phyloP scores from a whole-genome alignment of 2,113 vertebrate species.

The Entosphenus tridentatus region DNA sequence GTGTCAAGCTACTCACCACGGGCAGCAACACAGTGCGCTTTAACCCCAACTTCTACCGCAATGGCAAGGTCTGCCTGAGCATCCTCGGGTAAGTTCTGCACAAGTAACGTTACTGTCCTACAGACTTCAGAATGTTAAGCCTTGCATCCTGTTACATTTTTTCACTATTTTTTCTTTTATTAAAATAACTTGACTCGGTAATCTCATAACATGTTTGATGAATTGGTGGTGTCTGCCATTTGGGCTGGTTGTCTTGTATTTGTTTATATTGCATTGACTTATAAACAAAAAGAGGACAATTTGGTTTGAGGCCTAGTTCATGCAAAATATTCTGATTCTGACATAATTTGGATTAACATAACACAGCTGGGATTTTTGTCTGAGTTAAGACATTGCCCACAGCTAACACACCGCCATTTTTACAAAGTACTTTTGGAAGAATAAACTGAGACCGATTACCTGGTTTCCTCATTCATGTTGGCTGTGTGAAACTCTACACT shows the following conservation, averaged over 20 bases:
- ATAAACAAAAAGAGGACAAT: too few species aligned
- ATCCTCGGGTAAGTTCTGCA: conserved; percentile 60
- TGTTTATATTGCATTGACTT: too few species aligned
- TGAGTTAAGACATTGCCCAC: too few species aligned
- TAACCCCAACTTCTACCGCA: conserved; percentile 99
- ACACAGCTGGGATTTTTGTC: too few species aligned
- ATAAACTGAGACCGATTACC: too few species aligned
- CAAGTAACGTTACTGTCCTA: conserved; percentile 1
- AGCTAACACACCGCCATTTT: too few species aligned
- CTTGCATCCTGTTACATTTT: neutral
- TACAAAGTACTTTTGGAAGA: too few species aligned
- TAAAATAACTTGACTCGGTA: neutral
- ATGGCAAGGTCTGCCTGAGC: conserved; percentile 96
- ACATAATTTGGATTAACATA: too few species aligned
- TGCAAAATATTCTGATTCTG: too few species aligned
- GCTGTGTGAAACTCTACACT: too few species aligned
- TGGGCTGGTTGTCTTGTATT: neutral
- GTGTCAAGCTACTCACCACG: conserved; percentile 93
- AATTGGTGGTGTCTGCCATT: neutral
- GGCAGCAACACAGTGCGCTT: conserved; percentile 94
- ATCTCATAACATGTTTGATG: neutral
- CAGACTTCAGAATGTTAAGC: neutral
- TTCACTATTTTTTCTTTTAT: neutral
- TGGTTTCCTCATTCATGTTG: too few species aligned
- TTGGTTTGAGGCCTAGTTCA: too few species aligned